phyloP scores from a whole-genome alignment of 2,113 vertebrate species.

The Cephalopterus ornatus region DNA sequence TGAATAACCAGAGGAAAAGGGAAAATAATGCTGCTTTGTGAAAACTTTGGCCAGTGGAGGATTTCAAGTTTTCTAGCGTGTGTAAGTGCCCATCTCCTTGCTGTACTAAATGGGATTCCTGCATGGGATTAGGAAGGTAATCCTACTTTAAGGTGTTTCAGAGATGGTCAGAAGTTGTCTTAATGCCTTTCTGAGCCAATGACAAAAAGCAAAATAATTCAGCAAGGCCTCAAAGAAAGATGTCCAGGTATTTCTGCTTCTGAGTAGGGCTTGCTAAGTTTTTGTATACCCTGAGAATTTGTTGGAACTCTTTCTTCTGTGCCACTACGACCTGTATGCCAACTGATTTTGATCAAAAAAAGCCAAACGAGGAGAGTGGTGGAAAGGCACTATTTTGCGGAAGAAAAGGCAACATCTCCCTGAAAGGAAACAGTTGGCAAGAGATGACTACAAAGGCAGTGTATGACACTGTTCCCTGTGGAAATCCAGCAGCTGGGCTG shows the following conservation, averaged over 20 bases:
- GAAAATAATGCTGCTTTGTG: not conserved
- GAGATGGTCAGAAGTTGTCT: not conserved
- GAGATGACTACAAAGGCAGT: not conserved
- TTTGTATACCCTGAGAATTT: not conserved
- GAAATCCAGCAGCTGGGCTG: not conserved
- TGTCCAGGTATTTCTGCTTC: not conserved
- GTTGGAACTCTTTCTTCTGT: not conserved
- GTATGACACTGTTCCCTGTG: not conserved
- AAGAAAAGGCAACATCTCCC: not conserved
- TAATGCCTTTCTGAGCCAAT: not conserved
- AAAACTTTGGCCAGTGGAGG: not conserved
- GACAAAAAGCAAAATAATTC: not conserved
- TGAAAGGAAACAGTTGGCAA: not conserved
- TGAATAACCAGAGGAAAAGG: conserved; percentile 25
- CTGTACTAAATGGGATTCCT: not conserved
- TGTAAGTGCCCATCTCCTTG: not conserved
- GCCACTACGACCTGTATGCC: not conserved
- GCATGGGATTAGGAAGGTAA: not conserved
- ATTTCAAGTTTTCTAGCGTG: not conserved
- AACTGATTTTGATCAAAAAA: not conserved
- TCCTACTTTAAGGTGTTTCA: not conserved
- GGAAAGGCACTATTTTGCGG: not conserved
- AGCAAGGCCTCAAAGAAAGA: not conserved
- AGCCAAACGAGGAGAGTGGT: not conserved
- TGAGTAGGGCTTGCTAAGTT: not conserved